Base-by-base conservation (phyloP, 1,140 invertebrate species). In the Paramacrobiotus metropolitanus region DNA sequence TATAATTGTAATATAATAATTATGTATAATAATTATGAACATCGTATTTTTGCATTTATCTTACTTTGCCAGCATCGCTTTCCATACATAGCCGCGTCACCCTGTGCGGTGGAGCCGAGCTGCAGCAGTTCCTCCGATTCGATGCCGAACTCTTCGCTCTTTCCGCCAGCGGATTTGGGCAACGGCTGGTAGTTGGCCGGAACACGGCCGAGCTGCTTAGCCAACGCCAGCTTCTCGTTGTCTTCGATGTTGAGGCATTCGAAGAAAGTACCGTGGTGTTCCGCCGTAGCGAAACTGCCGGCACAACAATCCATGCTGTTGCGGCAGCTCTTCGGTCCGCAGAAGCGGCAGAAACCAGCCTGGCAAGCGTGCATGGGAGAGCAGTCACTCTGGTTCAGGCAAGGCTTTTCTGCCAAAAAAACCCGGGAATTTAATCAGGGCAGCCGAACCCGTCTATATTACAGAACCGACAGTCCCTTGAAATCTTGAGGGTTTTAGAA, bases 241-340 rank as follows among this genome's bases (percentile, higher is more conserved):
- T 55, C 48, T 28, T 55, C 48, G 24, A 55, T 24, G 48, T 55
- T 55, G 15, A 55, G 48, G 48, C 48, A 55, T 24, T 55, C 48
- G 48, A 18, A 55, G 48, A 55, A 55, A 4, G 9, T 18, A 4
- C 48, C 48, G 48, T 9, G 15, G 9, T 55, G 4, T 18, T 24
- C 48, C 4, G 48, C 15, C 9, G 15, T 15, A 28, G 48, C 48
- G 48, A 55, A 55, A 4, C 9, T 18, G 15, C 48, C 48, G 9
- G 24, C 9, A 24, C 48, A 55, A 24, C 48, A 55, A 24, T 55
- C 48, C 24, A 18, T 4, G 24, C 24, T 55, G 24, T 4, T 18
- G 48, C 48, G 48, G 48, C 48, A 55, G 48, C 48, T 55, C 48
- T 55, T 55, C 9, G 48, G 48, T 9, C 48, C 48, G 48, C 48